These are phyloP conservation scores for Andrena praecox DNA, from an alignment of 2,888 invertebrate genomes.

Conservation along the genomic window DNA sequence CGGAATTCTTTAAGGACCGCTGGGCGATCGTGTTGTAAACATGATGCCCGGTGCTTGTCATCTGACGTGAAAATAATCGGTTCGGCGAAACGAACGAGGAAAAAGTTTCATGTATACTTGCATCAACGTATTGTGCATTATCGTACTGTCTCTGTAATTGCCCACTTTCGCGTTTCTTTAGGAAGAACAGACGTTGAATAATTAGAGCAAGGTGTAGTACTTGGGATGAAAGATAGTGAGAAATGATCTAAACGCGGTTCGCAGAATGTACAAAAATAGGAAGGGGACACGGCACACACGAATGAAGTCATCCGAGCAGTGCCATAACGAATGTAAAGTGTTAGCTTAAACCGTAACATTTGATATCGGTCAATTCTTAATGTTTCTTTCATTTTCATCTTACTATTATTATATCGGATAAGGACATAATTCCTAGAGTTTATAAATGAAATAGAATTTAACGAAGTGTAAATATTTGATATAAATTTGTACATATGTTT, in stretches of 20 bases:
- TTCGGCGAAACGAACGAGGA: conserved; percentile 63
- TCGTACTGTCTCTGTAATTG: conserved; percentile 53
- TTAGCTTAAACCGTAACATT: conserved; percentile 63
- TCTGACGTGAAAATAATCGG: conserved; percentile 40
- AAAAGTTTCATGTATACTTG: conserved; percentile 60
- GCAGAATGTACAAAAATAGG: conserved; percentile 57
- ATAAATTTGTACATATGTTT: conserved; percentile 74
- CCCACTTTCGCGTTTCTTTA: conserved; percentile 53
- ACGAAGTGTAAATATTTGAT: conserved; percentile 68
- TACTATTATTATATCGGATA: conserved; percentile 62
- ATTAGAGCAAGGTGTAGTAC: conserved; percentile 39
- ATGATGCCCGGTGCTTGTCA: conserved; percentile 32
- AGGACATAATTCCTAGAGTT: conserved; percentile 65
- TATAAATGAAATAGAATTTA: conserved; percentile 60
- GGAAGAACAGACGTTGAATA: conserved; percentile 30
- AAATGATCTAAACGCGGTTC: conserved; percentile 44
- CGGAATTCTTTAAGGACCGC: conserved; percentile 26
- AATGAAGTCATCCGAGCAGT: conserved; percentile 67
- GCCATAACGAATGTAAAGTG: conserved; percentile 71
- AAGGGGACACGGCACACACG: conserved; percentile 56
- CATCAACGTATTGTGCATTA: conserved; percentile 52
- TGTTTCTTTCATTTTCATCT: conserved; percentile 65
- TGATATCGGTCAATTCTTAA: conserved; percentile 67
- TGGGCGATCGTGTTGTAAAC: conserved; percentile 43
- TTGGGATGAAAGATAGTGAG: conserved; percentile 41